Conservation (phyloP, 2,797 vertebrate species). For the Acanthurus leucopareius region DNA sequence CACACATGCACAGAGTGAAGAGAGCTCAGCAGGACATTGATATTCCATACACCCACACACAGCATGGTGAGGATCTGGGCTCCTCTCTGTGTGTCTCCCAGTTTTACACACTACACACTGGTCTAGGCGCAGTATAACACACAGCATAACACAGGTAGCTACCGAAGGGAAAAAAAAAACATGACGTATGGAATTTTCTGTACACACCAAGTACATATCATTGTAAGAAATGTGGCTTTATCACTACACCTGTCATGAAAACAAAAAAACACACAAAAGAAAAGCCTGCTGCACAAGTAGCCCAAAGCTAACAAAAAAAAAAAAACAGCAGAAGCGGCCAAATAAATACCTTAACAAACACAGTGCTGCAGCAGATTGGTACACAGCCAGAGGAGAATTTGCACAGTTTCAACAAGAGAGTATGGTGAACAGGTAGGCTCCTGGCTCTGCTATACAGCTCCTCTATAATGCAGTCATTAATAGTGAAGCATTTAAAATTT, state of each 20-base stretch:
- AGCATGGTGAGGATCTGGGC: slow-evolving; percentile 80
- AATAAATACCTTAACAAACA: slow-evolving; percentile 65
- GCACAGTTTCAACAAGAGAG: slow-evolving; percentile 41
- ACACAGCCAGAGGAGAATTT: slow-evolving; percentile 44
- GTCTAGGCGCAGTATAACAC: slow-evolving; percentile 55
- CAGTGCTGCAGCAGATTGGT: slow-evolving; percentile 44
- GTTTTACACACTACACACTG: slow-evolving; percentile 50
- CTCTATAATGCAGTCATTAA: slow-evolving; percentile 36
- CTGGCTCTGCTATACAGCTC: not conserved
- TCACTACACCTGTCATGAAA: slow-evolving; percentile 6
- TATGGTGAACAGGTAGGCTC: slow-evolving; percentile 25
- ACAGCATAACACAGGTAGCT: slow-evolving; percentile 45
- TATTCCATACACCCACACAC: slow-evolving; percentile 84
- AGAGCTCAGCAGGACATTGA: slow-evolving; percentile 81
- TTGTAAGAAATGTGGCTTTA: slow-evolving; percentile 30
- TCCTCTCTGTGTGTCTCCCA: slow-evolving; percentile 70
- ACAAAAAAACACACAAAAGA: slow-evolving; percentile 22
- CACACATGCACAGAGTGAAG: slow-evolving; percentile 49
- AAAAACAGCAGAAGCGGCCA: slow-evolving; percentile 63
- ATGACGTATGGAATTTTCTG: slow-evolving; percentile 18
- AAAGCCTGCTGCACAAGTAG: slow-evolving; percentile 33
- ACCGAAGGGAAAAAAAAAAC: slow-evolving; percentile 11
- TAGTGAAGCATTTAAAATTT: slow-evolving; percentile 23
- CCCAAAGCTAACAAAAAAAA: slow-evolving; percentile 18
- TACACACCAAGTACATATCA: slow-evolving; percentile 15